Evolutionary conservation across 2,113 vertebrate species (phyloP), one percentile per base, ranked within the genome.

Genomic region (Myrmecobius fasciatus): DNA sequence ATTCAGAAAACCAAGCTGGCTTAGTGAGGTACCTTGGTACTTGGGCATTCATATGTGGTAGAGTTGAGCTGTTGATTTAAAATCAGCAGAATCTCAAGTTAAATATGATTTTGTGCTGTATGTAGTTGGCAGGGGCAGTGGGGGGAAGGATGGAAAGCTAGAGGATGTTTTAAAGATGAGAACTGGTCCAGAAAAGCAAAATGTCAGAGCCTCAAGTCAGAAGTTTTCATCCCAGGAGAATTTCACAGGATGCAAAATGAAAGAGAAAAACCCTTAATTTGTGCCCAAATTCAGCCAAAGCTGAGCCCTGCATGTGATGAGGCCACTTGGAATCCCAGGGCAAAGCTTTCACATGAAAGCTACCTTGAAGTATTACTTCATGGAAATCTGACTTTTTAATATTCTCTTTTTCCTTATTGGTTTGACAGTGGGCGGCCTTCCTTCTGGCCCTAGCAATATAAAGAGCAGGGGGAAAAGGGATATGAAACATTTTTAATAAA

Each of bases 401-500:
- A 90, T 97, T 92, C 96, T 94, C 52, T 93, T 52, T 92, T 91
- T 52, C 31, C 91, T 89, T 96, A 90, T 93, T 94, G 92, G 93
- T 92, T 96, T 94, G 89, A 53, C 89, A 17, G n/a, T 36, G 26
- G 94, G 56, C 53, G 12, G 22, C 11, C 89, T 90, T 90, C 25
- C 89, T 90, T 90, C 47, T 48, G 48, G 47, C n/a, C n/a, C 67
- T 83, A 20, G 67, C 67, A 52, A 52, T 22, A n/a, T 90, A 46
- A 8, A 88, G 94, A 97, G 53, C 14, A 91, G 92, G 47, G 92
- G n/a, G 52, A 90, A 2, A 31, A 92, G 22, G 52, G 89, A 92
- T 60, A 3, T 31, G 83, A 95, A 52, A 89, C 53, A 92, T 94
- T 90, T 96, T 75, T 90, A 96, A 96, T 94, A 94, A 97, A 96